Base-by-base conservation (phyloP, 2,113 vertebrate genomes). In the Sorex araneus region DNA sequence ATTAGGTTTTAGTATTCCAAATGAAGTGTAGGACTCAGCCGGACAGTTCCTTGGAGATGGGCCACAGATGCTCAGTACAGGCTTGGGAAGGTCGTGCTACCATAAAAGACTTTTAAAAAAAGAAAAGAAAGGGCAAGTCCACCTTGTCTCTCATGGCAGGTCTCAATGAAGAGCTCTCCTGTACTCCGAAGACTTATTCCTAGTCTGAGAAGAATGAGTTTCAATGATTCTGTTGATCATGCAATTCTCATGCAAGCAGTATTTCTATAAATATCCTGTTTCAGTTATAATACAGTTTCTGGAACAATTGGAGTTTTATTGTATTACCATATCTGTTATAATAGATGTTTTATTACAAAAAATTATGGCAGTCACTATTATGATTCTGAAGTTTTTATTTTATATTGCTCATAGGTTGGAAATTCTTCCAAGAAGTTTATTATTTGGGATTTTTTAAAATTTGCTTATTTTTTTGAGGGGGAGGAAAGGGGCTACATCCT, bases 271-370 rank as follows among this genome's bases (percentile, higher is more conserved):
- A 95, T 92, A 95, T 84, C 94, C 95, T 92, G 88, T 95, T 94
- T 95, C 96, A 30, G 93, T 94, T 92, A 92, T 92, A 93, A 94
- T 93, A 92, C 93, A 86, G 92, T 96, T 92, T 92, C 96, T 89
- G 90, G 85, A 96, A 96, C 96, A 95, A 95, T 93, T 82, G 88
- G 82, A 92, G 93, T 96, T 94, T 92, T 83, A 96, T 94, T 93
- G 86, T 93, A 90, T 94, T 89, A 88, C 90, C 76, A 40, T 93
- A 90, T 92, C 90, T 85, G 92, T 90, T 93, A 93, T 93, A 95
- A 95, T 96, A 92, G 92, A 95, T 96, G 92, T 95, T 96, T 97
- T 91, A 94, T 95, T 92, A 96, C 87, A 40, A 40, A 93, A 96
- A 94, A 96, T 95, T 93, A 94, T 80, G 92, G 94, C 82, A 90